Percentiles rank a stretch among this genome's conserved stretches.
These are phyloP conservation scores for Rutpela maculata DNA, from an alignment of 2,888 invertebrate genomes.

Conservation along the genomic window DNA sequence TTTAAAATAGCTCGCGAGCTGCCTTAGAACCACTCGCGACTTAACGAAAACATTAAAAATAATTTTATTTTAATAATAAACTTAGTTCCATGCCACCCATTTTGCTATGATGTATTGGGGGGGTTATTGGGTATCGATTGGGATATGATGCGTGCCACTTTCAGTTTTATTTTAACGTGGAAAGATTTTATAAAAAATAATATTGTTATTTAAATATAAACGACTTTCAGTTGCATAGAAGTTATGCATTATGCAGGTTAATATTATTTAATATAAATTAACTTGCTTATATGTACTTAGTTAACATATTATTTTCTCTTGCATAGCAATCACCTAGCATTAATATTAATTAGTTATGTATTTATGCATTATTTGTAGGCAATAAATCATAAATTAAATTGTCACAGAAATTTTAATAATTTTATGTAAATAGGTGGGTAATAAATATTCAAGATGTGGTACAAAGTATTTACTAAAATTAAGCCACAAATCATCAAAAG, in stretches of 20 bases:
- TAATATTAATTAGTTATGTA: constrained; percentile 16
- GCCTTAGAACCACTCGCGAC: too few species aligned
- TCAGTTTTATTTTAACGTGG: neutral
- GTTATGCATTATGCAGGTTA: neutral
- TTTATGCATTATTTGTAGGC: constrained; percentile 9
- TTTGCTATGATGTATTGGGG: too few species aligned
- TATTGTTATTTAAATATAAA: neutral
- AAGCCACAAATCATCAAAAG: constrained; percentile 7
- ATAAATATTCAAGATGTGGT: constrained; percentile 2
- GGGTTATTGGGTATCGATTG: too few species aligned
- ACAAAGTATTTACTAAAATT: neutral
- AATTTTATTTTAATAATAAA: too few species aligned
- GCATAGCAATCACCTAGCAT: constrained; percentile 11
- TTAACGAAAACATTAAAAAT: too few species aligned
- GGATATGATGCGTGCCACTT: too few species aligned
- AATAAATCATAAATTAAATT: constrained; percentile 4
- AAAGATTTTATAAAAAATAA: neutral
- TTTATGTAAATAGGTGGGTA: constrained; percentile 4
- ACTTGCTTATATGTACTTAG: neutral
- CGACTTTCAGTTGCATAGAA: neutral
- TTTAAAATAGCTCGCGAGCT: too few species aligned
- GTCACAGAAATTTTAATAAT: constrained; percentile 1
- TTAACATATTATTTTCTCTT: neutral
- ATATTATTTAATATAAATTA: neutral
- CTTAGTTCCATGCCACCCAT: too few species aligned